Evolutionary conservation across 2,113 vertebrate species (phyloP).

Genomic region (Platysternon megacephalum): DNA sequence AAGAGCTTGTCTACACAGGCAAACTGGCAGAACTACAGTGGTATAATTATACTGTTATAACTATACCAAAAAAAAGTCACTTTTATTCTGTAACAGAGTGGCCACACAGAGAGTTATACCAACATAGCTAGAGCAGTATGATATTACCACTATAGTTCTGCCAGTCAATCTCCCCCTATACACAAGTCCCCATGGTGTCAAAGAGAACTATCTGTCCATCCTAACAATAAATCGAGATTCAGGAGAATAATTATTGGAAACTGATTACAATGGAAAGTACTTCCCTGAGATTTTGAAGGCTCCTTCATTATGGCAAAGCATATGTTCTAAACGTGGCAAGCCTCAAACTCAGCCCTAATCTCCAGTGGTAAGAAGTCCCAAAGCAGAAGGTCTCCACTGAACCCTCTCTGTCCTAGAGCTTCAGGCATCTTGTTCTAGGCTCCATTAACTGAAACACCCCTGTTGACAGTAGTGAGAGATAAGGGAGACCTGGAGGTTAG

Average conservation of each 20-base stretch:
- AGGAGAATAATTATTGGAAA: not conserved
- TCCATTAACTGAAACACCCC: not conserved
- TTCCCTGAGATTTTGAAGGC: not conserved
- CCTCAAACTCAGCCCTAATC: not conserved
- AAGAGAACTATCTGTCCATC: not conserved
- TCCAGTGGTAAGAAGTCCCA: not conserved
- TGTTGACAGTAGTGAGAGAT: not conserved
- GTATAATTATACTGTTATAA: not conserved
- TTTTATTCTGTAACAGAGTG: not conserved
- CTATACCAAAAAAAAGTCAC: fast-evolving
- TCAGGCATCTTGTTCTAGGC: not conserved
- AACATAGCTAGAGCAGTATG: not conserved
- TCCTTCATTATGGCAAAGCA: not conserved
- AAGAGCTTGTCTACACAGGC: not conserved
- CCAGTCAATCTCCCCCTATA: not conserved
- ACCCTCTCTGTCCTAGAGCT: not conserved
- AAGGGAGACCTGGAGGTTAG: not conserved
- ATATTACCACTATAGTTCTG: not conserved
- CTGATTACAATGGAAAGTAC: not conserved
- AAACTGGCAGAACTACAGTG: not conserved
- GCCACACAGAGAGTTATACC: not conserved
- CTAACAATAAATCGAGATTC: not conserved
- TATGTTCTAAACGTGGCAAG: not conserved
- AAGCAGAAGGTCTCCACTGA: not conserved
- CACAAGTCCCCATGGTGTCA: not conserved